Conservation (phyloP, 2,888 invertebrate species). For the Zele albiditarsus region DNA sequence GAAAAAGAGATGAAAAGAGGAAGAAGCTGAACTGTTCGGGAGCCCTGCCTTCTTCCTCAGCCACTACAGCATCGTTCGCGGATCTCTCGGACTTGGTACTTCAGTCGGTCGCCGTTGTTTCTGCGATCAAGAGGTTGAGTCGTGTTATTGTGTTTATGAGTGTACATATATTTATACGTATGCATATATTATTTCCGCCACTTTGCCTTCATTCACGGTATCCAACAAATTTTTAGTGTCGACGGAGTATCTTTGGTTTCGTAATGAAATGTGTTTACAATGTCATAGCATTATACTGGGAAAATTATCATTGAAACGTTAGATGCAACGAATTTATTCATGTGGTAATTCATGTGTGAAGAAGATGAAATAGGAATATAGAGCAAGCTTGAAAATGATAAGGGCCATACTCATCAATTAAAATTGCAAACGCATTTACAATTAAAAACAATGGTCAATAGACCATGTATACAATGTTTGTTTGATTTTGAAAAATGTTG, state of each 20-base stretch:
- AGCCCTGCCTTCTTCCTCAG: slow-evolving; percentile 54
- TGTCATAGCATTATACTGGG: too few relatives aligned
- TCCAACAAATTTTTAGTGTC: not conserved
- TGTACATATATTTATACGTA: not conserved
- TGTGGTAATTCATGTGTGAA: too few relatives aligned
- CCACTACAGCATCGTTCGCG: slow-evolving; percentile 59
- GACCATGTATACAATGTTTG: not conserved
- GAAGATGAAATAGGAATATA: too few relatives aligned
- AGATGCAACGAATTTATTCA: too few relatives aligned
- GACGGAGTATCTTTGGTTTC: not conserved
- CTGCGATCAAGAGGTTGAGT: slow-evolving; percentile 63
- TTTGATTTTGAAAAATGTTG: not conserved
- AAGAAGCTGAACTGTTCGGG: slow-evolving; percentile 53
- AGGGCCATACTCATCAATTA: too few relatives aligned
- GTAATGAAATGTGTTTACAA: not conserved
- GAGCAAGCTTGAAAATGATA: too few relatives aligned
- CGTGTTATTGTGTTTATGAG: slow-evolving; percentile 1
- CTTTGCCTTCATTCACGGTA: not conserved
- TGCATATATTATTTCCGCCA: not conserved
- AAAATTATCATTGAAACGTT: too few relatives aligned
- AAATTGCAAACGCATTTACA: too few relatives aligned
- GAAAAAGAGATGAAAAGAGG: slow-evolving; percentile 46
- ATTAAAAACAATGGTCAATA: too few relatives aligned
- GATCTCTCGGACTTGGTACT: slow-evolving; percentile 60
- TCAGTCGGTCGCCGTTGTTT: slow-evolving; percentile 70